phyloP scores from a whole-genome alignment of 2,888 invertebrate species.

The Parthenolecanium corni region DNA sequence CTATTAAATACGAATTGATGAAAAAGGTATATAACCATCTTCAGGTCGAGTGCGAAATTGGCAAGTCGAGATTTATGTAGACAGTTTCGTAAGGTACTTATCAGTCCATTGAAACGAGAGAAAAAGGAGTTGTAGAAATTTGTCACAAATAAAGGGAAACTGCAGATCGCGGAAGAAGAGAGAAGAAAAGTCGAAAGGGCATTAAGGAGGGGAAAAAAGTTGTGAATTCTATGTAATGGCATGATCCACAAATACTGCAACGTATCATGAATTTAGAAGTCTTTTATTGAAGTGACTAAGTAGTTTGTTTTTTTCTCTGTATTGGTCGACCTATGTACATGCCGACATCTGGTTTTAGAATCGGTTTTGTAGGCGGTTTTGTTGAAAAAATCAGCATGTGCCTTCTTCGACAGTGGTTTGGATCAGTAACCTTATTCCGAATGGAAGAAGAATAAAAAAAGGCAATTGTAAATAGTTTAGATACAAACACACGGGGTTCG shows the following conservation, averaged over 20 bases:
- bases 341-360: constrained; percentile 22
- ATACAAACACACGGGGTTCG: not conserved
- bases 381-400: constrained; percentile 25
- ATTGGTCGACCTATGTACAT: not conserved
- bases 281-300: constrained; percentile 2
- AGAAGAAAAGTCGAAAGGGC: not conserved
- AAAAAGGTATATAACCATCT: no score
- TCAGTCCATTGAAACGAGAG: no score
- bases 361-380: constrained; percentile 28
- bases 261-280: not conserved
- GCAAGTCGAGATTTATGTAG: constrained; percentile 25
- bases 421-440: no score
- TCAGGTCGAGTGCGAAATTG: constrained; percentile 7
- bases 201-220: constrained; percentile 13
- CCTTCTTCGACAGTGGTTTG: not conserved
- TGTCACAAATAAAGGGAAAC: no score
- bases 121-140: no score
- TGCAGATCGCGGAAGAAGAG: not conserved
- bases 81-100: no score
- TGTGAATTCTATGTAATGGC: constrained; percentile 25
- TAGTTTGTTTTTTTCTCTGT: constrained; percentile 8
- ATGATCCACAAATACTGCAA: constrained; percentile 20
- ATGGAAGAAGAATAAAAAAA: not conserved
- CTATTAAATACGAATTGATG: not conserved
- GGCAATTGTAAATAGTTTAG: constrained; percentile 8